Evolutionary conservation across 2,113 vertebrate species (phyloP).

Genomic region (Menura novaehollandiae): DNA sequence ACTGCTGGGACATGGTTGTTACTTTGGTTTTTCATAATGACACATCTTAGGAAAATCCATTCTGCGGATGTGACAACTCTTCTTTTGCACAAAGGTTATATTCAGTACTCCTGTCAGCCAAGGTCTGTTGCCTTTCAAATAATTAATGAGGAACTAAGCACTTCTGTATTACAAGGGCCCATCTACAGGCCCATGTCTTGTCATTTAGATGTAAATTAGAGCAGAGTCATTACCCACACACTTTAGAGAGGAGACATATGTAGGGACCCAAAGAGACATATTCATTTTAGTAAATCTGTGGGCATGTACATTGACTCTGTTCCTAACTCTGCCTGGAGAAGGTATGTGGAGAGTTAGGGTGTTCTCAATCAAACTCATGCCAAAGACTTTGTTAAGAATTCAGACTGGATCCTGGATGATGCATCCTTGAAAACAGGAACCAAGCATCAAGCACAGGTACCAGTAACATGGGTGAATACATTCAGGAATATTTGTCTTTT

Average conservation of each 20-base stretch:
- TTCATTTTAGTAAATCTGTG: neutral
- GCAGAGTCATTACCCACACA: neutral
- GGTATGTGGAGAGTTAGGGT: neutral
- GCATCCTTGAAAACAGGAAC: neutral
- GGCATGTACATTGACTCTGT: neutral
- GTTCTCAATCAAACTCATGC: neutral
- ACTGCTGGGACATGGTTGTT: neutral
- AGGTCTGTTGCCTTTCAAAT: neutral
- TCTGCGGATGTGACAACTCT: neutral
- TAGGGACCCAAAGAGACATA: neutral
- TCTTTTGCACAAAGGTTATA: neutral
- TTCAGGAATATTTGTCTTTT: neutral
- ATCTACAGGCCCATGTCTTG: neutral
- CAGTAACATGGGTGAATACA: fast-evolving
- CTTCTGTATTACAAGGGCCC: neutral
- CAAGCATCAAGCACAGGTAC: neutral
- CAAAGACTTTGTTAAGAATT: neutral
- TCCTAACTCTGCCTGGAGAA: neutral
- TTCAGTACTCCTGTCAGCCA: neutral
- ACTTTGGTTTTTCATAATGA: neutral
- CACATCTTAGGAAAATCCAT: neutral
- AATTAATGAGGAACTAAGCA: neutral
- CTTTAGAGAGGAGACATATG: neutral
- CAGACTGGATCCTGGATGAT: neutral
- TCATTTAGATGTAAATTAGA: neutral